Base-by-base conservation (phyloP, 2,888 invertebrate genomes). In the Boloria euphrosyne region DNA sequence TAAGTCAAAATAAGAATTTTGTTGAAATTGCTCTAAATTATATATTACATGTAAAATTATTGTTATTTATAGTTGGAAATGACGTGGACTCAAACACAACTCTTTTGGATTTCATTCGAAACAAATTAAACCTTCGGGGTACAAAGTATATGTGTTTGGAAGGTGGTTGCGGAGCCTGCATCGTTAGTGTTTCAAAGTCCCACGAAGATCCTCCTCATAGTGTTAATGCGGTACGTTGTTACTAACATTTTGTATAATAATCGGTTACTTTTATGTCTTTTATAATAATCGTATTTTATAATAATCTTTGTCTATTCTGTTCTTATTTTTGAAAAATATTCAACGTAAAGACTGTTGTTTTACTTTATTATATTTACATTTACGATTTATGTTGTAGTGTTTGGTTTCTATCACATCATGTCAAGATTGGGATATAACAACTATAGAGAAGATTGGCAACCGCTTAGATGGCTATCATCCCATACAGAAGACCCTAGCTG, bases 91-190 rank as follows among this genome's bases (percentile, higher is more conserved):
- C 95, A 90, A 77, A 87, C 82, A 93, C 92, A 0, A 88, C 90
- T 0, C 82, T 95, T 4, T 93, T 94, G 72, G 85, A 90, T 4
- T 95, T 93, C 76, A 84, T 95, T 17, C 86, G 95, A 3, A 84
- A 93, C 0, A 75, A 82, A 65, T 84, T 93, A 17, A 88, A 93
- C 62, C 80, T 95, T 2, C 93, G 91, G 10, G 95, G 95, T 7
- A 95, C 95, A 5, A 95, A 95, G 81, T 90, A 87, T 67, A 95
- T 95, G 94, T 95, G 95, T 71, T 86, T 89, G n/a, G 95, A 95
- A 78, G 95, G 94, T 0, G 95, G 95, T 17, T 95, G 95, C 75
- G 95, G 95, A 0, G 93, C 93, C 3, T 95, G 95, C 75, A 83
- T 93, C 27, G 93, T 94, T 22, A 78, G 85, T 10, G 92, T 82